These are phyloP conservation scores for Alloplasta piceator DNA, from an alignment of 2,888 invertebrate species.

Conservation along the genomic window DNA sequence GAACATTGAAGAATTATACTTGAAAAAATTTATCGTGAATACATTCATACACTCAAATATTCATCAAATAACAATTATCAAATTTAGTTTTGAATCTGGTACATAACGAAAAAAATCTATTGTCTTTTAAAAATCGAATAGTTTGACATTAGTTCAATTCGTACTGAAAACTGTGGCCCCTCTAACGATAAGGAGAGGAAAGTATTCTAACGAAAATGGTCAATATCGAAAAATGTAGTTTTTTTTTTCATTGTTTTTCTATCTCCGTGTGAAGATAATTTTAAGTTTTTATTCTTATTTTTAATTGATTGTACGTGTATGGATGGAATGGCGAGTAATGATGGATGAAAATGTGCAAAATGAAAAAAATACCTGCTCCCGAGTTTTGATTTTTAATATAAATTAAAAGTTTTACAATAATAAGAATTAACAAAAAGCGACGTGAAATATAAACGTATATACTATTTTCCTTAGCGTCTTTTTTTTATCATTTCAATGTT, in stretches of 20 bases:
- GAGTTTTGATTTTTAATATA: slow-evolving; percentile 74
- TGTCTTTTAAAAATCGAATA: too few species aligned
- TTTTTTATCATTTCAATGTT: not conserved
- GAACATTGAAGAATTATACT: too few species aligned
- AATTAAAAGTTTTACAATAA: slow-evolving; percentile 76
- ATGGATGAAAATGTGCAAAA: slow-evolving; percentile 41
- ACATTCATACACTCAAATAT: too few species aligned
- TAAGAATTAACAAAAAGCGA: slow-evolving; percentile 68
- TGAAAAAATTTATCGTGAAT: too few species aligned
- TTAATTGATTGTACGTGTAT: slow-evolving; percentile 9
- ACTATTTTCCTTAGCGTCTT: slow-evolving; percentile 57
- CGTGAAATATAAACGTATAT: slow-evolving; percentile 64
- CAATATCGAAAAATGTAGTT: slow-evolving; percentile 4
- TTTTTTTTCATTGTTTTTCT: slow-evolving; percentile 18
- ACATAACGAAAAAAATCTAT: too few species aligned
- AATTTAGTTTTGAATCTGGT: too few species aligned
- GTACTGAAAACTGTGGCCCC: too few species aligned
- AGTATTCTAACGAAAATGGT: not conserved
- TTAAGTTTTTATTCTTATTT: not conserved
- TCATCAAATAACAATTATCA: too few species aligned
- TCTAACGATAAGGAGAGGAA: not conserved
- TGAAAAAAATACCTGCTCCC: slow-evolving; percentile 67
- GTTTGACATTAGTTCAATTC: too few species aligned
- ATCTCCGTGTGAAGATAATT: not conserved
- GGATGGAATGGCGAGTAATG: slow-evolving; percentile 60